These are phyloP conservation scores for Lindbergichthys nudifrons DNA, from an alignment of 2,797 vertebrate species.

Conservation along the genomic window DNA sequence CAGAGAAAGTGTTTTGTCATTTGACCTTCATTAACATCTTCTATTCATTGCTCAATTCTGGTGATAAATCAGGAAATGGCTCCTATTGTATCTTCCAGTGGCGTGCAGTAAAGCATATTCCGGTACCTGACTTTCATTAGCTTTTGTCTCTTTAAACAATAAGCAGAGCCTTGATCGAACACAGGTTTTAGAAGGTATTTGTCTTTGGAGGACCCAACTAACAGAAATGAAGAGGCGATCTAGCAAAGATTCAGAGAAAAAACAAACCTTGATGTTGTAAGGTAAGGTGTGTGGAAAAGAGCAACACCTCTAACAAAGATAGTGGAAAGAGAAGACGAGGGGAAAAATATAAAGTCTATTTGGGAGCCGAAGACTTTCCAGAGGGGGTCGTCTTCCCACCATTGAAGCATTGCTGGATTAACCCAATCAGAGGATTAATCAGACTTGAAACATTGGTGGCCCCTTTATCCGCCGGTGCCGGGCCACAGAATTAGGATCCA, in stretches of 20 bases:
- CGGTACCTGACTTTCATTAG: constrained; percentile 72
- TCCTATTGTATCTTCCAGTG: constrained; percentile 70
- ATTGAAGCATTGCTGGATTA: constrained; percentile 78
- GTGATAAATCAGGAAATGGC: constrained; percentile 76
- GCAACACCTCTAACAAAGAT: constrained; percentile 50
- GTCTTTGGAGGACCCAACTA: constrained; percentile 28
- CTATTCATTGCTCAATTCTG: constrained; percentile 69
- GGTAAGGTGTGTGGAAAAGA: constrained; percentile 34
- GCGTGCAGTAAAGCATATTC: constrained; percentile 45
- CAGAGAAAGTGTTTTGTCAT: constrained; percentile 61
- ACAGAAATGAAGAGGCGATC: constrained; percentile 18
- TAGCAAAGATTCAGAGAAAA: constrained; percentile 11
- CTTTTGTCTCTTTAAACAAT: constrained; percentile 70
- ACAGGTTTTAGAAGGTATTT: constrained; percentile 48
- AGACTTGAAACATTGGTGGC: constrained; percentile 80
- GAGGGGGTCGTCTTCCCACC: constrained; percentile 49
- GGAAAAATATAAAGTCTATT: constrained; percentile 16
- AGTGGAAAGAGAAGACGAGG: constrained; percentile 28
- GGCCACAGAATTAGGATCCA: constrained; percentile 68
- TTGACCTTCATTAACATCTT: constrained; percentile 82
- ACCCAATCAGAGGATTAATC: constrained; percentile 84
- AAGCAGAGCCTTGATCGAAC: constrained; percentile 54
- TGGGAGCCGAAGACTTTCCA: constrained; percentile 49
- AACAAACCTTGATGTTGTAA: constrained; percentile 1
- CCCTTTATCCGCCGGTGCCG: constrained; percentile 67